These are phyloP conservation scores for Neogale vison DNA, from an alignment of 2,113 vertebrate species.

Conservation along the genomic window DNA sequence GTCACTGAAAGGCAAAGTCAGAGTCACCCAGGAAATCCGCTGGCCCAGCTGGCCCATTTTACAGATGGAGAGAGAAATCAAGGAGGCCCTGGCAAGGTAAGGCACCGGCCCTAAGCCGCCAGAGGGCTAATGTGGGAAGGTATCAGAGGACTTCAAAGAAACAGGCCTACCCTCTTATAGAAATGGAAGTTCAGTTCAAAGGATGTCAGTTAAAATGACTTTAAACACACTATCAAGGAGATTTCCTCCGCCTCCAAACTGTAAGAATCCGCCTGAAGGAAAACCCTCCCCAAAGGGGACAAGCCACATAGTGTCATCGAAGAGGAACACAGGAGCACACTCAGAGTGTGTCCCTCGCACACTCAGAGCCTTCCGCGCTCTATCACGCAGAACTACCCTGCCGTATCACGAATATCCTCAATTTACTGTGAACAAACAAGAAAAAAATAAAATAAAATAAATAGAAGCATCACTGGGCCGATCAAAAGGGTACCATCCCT, in stretches of 20 bases:
- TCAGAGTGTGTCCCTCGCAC: fast-evolving
- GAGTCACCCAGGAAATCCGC: not conserved
- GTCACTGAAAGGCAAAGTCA: not conserved
- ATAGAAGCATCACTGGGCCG: not conserved
- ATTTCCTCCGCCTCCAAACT: not conserved
- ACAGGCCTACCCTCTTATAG: not conserved
- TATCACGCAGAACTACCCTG: not conserved
- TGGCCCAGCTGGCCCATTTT: not conserved
- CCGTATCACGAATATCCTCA: not conserved
- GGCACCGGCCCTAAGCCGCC: not conserved
- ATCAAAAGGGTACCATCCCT: not conserved
- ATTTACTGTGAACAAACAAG: not conserved
- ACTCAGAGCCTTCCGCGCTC: not conserved
- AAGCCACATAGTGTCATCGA: not conserved
- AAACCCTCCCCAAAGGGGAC: not conserved
- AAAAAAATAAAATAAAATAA: too few relatives aligned
- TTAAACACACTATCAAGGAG: not conserved
- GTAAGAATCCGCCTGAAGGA: not conserved
- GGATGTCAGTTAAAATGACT: not conserved
- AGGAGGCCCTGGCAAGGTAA: not conserved
- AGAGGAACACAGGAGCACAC: not conserved
- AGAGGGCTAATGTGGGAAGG: not conserved
- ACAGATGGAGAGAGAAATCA: not conserved
- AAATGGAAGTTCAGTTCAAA: not conserved
- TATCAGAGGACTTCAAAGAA: not conserved